Base-by-base conservation (phyloP, 2,113 vertebrate species). In the Microtus ochrogaster region DNA sequence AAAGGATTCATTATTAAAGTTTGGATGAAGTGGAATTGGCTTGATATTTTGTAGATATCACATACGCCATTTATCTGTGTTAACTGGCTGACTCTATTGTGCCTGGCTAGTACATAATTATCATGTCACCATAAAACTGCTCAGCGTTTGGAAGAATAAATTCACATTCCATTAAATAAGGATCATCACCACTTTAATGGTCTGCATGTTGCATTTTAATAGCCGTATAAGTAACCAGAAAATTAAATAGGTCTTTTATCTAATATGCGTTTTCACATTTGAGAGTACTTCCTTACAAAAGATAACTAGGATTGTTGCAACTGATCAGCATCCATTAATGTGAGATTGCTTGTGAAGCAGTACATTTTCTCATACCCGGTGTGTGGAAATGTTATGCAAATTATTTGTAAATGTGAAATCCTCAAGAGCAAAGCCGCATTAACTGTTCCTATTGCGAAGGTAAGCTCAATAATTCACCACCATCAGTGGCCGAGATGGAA, bases 381-480 rank as follows among this genome's bases (percentile, higher is more conserved):
- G 97, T 95, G 97, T 98, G 98, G 98, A 98, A 98, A 98, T 98
- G 95, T 98, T 98, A 98, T 98, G 98, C 96, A 98, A 98, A 99
- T 98, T 98, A 98, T 98, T 98, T 98, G 97, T 98, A 98, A 98
- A 98, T 98, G 94, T 96, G 96, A 98, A 98, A 98, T 95, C 82
- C 98, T 98, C 97, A 88, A 96, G 97, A 98, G 97, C 92, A 97
- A 87, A 88, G 85, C 96, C 95, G 87, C 97, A 98, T 98, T 98
- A 98, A 96, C 93, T 94, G 81, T 91, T 98, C 88, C 92, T 96
- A 91, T 98, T 98, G 96, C 96, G 52, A 98, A 98, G 89, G 96
- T 98, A 98, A 82, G 94, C 96, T 98, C 94, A 98, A 97, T 98
- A 98, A 98, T 98, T 98, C 98, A 97, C 95, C 96, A 89, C 90